Base-by-base conservation (phyloP, 2,797 vertebrate species). In the Myotis findleyi region DNA sequence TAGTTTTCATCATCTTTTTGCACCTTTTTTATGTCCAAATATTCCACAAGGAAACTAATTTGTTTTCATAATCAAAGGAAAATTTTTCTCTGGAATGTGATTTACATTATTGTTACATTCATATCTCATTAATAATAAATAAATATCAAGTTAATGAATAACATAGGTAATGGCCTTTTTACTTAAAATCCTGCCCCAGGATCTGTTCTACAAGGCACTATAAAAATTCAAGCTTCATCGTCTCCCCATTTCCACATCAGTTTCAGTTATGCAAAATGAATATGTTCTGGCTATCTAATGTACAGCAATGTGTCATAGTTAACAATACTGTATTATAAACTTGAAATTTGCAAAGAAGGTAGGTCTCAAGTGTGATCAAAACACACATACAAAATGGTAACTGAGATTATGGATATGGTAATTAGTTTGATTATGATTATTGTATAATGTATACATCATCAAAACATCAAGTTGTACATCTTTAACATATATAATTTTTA, bases 51-150 rank as follows among this genome's bases (percentile, higher is more conserved):
- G 3, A 76, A 16, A 30, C 20, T 55, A 5, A 75, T 44, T 79
- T 89, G 7, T 38, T 89, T 44, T 89, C 25, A 73, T 41, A 86
- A 85, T 73, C 5, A 51, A 86, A 91, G 36, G 6, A 90, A 88
- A 17, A 5, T 6, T 51, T 16, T 72, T 94, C 80, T 85, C 91
- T 91, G 95, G 23, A 90, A 86, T 84, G 47, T 55, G 13, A 83
- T 38, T 69, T 30, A 17, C 5, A 83, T 64, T 89, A 27, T 82
- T 68, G 3, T 92, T 90, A 84, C 33, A 59, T 23, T 51, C 27
- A 21, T 36, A 66, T 83, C 51, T 84, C 66, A 51, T 66, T 62
- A 93, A 53, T 44, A 83, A 53, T 72, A 93, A 69, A 66, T 85
- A 77, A 75, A 68, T 80, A n/a, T 25, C 51, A 76, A 90, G 73